Percentiles rank a stretch among this genome's conserved stretches.
Evolutionary conservation across 1,140 invertebrate species (phyloP).

Genomic region (Melanaphis sacchari): DNA sequence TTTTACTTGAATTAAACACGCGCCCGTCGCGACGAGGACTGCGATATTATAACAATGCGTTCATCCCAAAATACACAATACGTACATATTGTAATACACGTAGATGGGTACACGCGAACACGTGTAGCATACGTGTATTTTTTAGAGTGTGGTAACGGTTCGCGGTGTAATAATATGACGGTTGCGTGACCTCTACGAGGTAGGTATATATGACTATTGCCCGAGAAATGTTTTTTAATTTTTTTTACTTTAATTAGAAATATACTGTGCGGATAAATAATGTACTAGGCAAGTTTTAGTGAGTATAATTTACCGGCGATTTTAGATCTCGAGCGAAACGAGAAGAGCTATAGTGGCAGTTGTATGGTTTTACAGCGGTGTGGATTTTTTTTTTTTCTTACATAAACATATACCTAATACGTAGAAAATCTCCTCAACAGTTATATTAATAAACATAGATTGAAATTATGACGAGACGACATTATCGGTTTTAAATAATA

Average conservation of each 20-base stretch:
- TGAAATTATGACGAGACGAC: background rate
- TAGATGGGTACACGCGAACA: background rate
- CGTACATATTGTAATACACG: too few relatives aligned
- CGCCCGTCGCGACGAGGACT: background rate
- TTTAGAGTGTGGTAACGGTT: background rate
- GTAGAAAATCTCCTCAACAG: background rate
- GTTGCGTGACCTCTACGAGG: too few relatives aligned
- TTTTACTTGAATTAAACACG: background rate
- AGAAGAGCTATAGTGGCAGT: background rate
- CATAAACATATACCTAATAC: background rate
- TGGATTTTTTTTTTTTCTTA: background rate
- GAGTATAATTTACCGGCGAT: background rate
- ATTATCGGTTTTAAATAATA: background rate
- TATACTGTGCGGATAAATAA: background rate
- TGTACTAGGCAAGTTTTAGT: background rate
- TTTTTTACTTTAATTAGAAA: background rate
- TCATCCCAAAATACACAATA: background rate
- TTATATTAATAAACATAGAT: background rate
- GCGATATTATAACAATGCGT: too few relatives aligned
- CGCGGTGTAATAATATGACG: background rate
- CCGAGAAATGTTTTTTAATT: background rate
- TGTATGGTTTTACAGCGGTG: too few relatives aligned
- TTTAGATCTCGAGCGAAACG: background rate
- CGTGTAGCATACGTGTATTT: background rate
- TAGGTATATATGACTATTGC: too few relatives aligned